Base-by-base conservation (phyloP, 2,888 invertebrate species). In the Tenthredo mesomela region DNA sequence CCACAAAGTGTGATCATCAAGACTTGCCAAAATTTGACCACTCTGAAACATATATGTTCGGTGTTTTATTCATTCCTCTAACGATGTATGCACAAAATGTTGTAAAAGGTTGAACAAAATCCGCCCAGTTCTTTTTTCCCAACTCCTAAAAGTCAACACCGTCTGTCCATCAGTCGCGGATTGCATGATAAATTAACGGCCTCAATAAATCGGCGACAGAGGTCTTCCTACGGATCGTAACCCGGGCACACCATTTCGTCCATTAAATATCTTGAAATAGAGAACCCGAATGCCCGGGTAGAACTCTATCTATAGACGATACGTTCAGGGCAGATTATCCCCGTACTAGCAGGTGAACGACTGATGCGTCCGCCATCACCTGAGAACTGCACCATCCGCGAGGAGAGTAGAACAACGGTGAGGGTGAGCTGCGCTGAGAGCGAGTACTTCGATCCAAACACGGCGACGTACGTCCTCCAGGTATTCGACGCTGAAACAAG, bases 401-500 rank as follows among this genome's bases (percentile, higher is more conserved):
- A 93, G 87, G 94, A 94, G 88, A 94, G 93, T 87, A 90, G 91
- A 84, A 93, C 93, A 87, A 93, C 93, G 87, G 92, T 95, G 87
- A 92, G 92, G 89, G 93, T 95, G 87, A 93, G 93, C 90, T 95
- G 95, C 90, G 93, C 94, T 85, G 92, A 93, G 87, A 91, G 93
- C 87, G 92, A 93, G 88, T 89, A 91, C 88, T 88, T 91, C 86
- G 92, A 91, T 87, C 88, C 91, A 82, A 92, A 90, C 88, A 91
- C 90, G 61, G 92, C 93, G 86, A 94, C 93, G 87, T 94, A 94
- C 90, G 91, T 95, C 80, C 93, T 95, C 87, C 95, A 95, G 91
- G 94, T 94, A 85, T 95, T 93, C 92, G 94, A 95, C 88, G 94
- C 94, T 54, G 93, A 93, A 86, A 94, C 94, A 82, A 93, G 94